Base-by-base conservation (phyloP, 2,797 vertebrate genomes). In the Helostoma temminkii region DNA sequence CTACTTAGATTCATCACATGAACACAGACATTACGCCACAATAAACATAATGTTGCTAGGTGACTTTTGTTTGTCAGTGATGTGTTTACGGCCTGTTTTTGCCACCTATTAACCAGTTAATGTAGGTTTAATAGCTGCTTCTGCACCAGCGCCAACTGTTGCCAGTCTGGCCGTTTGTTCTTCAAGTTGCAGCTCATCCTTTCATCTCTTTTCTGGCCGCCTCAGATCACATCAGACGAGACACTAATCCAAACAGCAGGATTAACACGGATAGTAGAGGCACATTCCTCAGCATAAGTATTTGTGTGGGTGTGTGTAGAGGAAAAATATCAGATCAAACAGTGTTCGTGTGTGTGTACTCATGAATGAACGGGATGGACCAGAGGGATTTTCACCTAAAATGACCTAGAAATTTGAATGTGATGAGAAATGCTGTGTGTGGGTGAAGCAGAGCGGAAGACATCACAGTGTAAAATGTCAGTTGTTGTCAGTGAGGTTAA, bases 231-330 rank as follows among this genome's bases (percentile, higher is more conserved):
- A 34, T 57, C 50, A 59, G 24, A 55, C 3, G 30, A 53, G 16
- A 71, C 71, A 24, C 18, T 66, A 59, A 81, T 69, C 77, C 61
- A 72, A 64, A 60, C 61, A 57, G 21, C 36, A 18, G 65, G 83
- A 84, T 78, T 74, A 83, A n/a, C n/a, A n/a, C n/a, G n/a, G n/a
- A n/a, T n/a, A n/a, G 11, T 26, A 34, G 67, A 49, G 45, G 46
- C 41, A 4, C 34, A 46, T 32, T 74, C 22, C 62, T 66, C 11
- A 0, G 9, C 21, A 49, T 2, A 41, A 48, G 10, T 11, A 56
- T 56, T 36, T 14, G 46, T 16, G n/a, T 25, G 28, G 5, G 36
- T n/a, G 14, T n/a, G 14, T 30, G 56, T 4, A 6, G 6, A 0
- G 6, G 0, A 36, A 41, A 42, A 50, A 61, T 25, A 64, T 19